Evolutionary conservation across 2,113 vertebrate genomes (phyloP).

Genomic region (Leuciscus idus): DNA sequence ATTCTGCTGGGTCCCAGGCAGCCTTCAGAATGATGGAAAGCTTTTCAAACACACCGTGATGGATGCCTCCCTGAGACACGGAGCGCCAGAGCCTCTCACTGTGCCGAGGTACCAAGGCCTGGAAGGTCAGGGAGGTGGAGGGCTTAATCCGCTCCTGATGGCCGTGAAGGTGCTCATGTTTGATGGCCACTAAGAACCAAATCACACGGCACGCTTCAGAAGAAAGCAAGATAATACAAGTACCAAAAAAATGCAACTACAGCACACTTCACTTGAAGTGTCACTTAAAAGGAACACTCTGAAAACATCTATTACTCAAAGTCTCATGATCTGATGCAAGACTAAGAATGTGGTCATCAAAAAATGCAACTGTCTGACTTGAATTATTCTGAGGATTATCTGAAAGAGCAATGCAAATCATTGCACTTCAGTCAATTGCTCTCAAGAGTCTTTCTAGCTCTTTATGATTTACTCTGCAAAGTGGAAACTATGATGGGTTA

Average conservation of each 20-base stretch:
- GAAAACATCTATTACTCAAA: constrained; percentile 6
- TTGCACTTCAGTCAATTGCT: constrained; percentile 26
- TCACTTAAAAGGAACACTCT: constrained; percentile 1
- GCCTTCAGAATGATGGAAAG: constrained; percentile 52
- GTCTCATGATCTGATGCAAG: not conserved
- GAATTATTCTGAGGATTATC: constrained; percentile 37
- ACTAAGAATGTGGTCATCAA: not conserved
- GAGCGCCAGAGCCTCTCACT: constrained; percentile 34
- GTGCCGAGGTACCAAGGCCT: constrained; percentile 7
- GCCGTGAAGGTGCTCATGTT: constrained; percentile 4
- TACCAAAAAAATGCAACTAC: not conserved
- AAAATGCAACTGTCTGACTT: not conserved
- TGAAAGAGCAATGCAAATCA: not conserved
- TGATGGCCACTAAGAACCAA: constrained; percentile 6
- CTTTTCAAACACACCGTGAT: constrained; percentile 59
- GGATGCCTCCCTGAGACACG: constrained; percentile 47
- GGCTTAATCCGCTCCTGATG: constrained; percentile 29
- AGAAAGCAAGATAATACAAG: not conserved
- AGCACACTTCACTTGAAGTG: not conserved
- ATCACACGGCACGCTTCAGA: not conserved
- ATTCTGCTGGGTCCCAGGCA: constrained; percentile 29
- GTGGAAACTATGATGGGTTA: constrained; percentile 6
- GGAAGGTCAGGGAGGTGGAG: constrained; percentile 12
- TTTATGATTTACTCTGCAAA: constrained; percentile 5
- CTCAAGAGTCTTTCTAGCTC: not conserved